A percentile compares a stretch with the other conserved stretches of the same genome.
Conservation (phyloP, 2,113 vertebrate species). For the Semicossyphus pulcher region DNA sequence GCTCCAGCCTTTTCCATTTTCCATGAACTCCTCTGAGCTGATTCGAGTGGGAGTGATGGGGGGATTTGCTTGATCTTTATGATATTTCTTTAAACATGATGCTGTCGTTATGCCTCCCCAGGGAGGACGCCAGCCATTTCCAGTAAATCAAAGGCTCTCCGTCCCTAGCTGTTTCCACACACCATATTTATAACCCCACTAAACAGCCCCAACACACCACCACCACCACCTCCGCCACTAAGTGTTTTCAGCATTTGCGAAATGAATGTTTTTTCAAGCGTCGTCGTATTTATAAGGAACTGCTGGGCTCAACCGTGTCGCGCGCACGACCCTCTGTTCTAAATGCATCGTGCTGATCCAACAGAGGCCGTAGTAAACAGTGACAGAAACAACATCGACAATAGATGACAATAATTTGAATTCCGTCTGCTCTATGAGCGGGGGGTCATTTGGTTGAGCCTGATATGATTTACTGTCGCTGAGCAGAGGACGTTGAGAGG, state of each 20-base stretch:
- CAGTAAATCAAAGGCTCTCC: slow-evolving; percentile 78
- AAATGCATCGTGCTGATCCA: slow-evolving; percentile 26
- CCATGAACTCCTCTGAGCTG: slow-evolving; percentile 82
- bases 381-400: slow-evolving; percentile 58
- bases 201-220: slow-evolving; percentile 60
- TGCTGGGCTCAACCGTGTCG: slow-evolving; percentile 2
- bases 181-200: slow-evolving; percentile 78
- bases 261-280: slow-evolving; percentile 58
- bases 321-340: slow-evolving; percentile 28
- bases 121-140: slow-evolving; percentile 72
- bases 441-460: slow-evolving; percentile 37
- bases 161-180: slow-evolving; percentile 55
- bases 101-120: slow-evolving; percentile 78
- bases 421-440: slow-evolving; percentile 41
- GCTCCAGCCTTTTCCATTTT: slow-evolving; percentile 83
- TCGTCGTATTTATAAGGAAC: slow-evolving; percentile 27
- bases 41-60: slow-evolving; percentile 79
- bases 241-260: slow-evolving; percentile 61
- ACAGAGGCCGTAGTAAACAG: slow-evolving; percentile 57
- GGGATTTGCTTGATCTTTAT: slow-evolving; percentile 82
- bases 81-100: slow-evolving; percentile 86
- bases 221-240: slow-evolving; percentile 39
- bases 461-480: slow-evolving; percentile 52
- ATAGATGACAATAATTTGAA: slow-evolving; percentile 70
- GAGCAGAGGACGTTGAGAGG: slow-evolving; percentile 33